Evolutionary conservation across 1,140 invertebrate species (phyloP).

Genomic region (Plodia interpunctella): DNA sequence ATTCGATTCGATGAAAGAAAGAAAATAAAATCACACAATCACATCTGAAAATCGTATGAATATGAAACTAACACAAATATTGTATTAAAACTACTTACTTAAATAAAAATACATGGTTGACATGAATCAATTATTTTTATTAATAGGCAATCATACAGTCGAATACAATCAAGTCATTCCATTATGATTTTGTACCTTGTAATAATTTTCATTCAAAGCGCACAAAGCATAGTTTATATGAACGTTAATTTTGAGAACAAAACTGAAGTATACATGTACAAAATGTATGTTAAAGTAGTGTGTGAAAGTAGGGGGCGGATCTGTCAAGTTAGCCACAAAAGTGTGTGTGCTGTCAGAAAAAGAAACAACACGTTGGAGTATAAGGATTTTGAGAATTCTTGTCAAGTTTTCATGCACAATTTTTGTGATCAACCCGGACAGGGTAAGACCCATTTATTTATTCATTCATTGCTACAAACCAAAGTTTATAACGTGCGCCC

Average conservation of each 20-base stretch:
- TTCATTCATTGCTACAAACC: too few relatives aligned
- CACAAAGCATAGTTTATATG: not conserved
- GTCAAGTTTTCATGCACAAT: constrained; percentile 45
- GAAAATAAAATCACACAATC: too few relatives aligned
- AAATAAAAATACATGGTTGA: too few relatives aligned
- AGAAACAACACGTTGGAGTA: constrained; percentile 18
- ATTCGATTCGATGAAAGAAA: too few relatives aligned
- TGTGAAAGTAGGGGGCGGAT: constrained; percentile 24
- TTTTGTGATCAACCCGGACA: constrained; percentile 40
- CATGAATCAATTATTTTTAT: too few relatives aligned
- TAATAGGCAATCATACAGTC: too few relatives aligned
- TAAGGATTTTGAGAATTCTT: constrained; percentile 40
- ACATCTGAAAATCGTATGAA: too few relatives aligned
- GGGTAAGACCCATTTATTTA: constrained; percentile 25
- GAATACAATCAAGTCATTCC: not conserved
- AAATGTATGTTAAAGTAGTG: constrained; percentile 16
- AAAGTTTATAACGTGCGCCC: too few relatives aligned
- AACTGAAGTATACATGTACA: not conserved
- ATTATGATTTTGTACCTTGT: not conserved
- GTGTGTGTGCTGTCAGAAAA: constrained; percentile 28
- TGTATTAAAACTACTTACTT: too few relatives aligned
- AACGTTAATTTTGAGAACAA: not conserved
- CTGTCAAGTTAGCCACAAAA: constrained; percentile 28
- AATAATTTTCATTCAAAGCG: not conserved
- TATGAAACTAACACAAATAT: too few relatives aligned